Percentiles rank a stretch among this genome's conserved stretches.
Conservation (phyloP, 2,113 vertebrate genomes). For the Solenodon paradoxus region DNA sequence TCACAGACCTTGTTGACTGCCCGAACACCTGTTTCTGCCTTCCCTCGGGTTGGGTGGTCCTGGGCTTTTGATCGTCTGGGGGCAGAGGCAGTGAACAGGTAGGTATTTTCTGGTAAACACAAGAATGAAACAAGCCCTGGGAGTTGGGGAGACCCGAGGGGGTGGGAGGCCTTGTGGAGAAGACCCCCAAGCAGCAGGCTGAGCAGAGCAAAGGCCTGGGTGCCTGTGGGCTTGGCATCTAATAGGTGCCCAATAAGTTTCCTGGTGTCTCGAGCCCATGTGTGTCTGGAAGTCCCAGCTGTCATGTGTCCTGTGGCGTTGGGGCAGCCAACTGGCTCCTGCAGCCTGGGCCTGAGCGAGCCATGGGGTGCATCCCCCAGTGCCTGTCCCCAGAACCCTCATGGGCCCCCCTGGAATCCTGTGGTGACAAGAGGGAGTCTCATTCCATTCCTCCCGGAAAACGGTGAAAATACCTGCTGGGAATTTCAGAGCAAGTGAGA, state of each 20-base stretch:
- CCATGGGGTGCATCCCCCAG: background rate
- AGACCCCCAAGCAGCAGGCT: background rate
- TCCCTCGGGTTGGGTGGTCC: too few relatives aligned
- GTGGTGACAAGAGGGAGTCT: background rate
- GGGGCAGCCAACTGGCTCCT: accelerated
- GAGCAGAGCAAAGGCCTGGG: background rate
- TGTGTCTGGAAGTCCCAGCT: background rate
- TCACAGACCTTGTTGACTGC: too few relatives aligned
- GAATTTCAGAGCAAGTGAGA: constrained; percentile 65
- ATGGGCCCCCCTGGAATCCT: background rate
- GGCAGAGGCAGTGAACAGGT: background rate
- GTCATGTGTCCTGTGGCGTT: background rate
- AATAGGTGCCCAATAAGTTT: background rate
- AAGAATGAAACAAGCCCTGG: accelerated
- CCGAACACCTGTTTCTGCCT: too few relatives aligned
- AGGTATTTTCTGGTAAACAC: too few relatives aligned
- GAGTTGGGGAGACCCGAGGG: accelerated
- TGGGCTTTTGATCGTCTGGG: too few relatives aligned
- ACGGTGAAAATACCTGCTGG: constrained; percentile 30
- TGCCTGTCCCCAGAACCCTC: background rate
- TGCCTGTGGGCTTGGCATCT: too few relatives aligned
- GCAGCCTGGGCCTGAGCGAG: background rate
- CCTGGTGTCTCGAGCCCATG: accelerated
- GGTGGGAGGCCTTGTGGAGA: too few relatives aligned
- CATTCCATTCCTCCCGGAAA: constrained; percentile 59